Base-by-base conservation (phyloP, 2,113 vertebrate genomes). In the Sinocyclocheilus maitianheensis region DNA sequence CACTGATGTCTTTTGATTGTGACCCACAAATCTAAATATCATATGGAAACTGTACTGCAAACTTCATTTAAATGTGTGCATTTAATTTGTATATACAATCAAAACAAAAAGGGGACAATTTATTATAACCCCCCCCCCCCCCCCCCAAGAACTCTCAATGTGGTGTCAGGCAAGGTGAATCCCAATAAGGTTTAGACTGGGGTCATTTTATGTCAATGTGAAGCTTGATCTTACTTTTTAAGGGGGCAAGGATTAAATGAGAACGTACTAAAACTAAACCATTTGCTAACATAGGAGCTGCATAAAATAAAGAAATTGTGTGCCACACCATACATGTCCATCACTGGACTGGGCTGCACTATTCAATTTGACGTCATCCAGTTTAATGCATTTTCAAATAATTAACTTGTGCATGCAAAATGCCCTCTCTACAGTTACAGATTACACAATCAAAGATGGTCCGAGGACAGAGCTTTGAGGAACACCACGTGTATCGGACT, bases 381-480 rank as follows among this genome's bases (percentile, higher is more conserved):
- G 43, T 30, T 48, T 20, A 81, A 81, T 48, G 79, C 60, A 67
- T 48, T 81, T 26, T 48, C 20, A 81, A 30, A 62, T 43, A 7
- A 43, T 62, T 24, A 65, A 46, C 20, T 11, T 62, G 34, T 62
- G 77, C 55, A 62, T 80, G 43, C 69, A 76, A 8, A 76, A 65
- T 30, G 60, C 79, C 79, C 79, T 48, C 4, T 67, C 22, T 16
- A 48, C 18, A 65, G 2, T 0, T 48, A 24, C 46, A 30, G 24
- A 71, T 37, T 22, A 37, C 40, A 81, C 60, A 81, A 79, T 81
- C 60, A 65, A 63, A 22, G 65, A 83, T 55, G 81, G 81, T 69
- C 81, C 65, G 48, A 71, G 46, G 63, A 83, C 81, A 71, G 65
- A 83, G 26, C 63, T 16, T 46, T 83, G 81, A 30, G 65, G 81